Evolutionary conservation across 2,113 vertebrate species (phyloP).

Genomic region (Odontophorus gujanensis): DNA sequence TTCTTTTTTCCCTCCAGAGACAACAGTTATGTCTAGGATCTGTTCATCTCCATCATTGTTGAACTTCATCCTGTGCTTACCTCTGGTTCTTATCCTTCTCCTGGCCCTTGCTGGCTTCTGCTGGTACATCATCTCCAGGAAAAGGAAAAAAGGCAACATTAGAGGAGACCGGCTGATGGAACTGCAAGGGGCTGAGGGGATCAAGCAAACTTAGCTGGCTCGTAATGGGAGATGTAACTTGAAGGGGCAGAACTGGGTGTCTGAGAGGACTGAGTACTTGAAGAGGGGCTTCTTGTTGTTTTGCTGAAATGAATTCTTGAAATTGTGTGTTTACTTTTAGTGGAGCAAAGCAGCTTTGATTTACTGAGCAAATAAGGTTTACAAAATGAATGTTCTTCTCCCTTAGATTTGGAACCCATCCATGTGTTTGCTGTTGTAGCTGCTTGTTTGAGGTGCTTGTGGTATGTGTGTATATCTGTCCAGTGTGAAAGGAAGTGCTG

Average conservation of each 20-base stretch:
- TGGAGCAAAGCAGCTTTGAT: neutral
- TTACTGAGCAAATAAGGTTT: neutral
- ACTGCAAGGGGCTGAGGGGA: neutral
- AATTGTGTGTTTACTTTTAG: neutral
- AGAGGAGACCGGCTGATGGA: constrained; percentile 3
- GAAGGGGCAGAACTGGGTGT: neutral
- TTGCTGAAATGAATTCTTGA: neutral
- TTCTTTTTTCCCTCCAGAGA: constrained; percentile 25
- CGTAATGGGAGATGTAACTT: neutral
- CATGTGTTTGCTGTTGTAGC: neutral
- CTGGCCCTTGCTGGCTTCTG: constrained; percentile 6
- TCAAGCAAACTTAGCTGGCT: neutral
- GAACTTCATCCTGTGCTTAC: constrained; percentile 63
- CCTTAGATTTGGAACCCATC: neutral
- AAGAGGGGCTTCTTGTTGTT: neutral
- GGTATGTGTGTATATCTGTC: neutral
- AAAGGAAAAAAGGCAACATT: neutral
- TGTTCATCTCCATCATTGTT: constrained; percentile 65
- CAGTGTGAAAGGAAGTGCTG: neutral
- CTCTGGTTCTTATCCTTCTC: constrained; percentile 41
- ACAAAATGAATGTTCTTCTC: neutral
- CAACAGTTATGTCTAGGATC: constrained; percentile 58
- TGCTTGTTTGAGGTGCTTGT: neutral
- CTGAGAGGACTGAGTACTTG: neutral
- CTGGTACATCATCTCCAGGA: constrained; percentile 15